phyloP scores from a whole-genome alignment of 2,113 vertebrate genomes.

The Hemicordylus capensis region DNA sequence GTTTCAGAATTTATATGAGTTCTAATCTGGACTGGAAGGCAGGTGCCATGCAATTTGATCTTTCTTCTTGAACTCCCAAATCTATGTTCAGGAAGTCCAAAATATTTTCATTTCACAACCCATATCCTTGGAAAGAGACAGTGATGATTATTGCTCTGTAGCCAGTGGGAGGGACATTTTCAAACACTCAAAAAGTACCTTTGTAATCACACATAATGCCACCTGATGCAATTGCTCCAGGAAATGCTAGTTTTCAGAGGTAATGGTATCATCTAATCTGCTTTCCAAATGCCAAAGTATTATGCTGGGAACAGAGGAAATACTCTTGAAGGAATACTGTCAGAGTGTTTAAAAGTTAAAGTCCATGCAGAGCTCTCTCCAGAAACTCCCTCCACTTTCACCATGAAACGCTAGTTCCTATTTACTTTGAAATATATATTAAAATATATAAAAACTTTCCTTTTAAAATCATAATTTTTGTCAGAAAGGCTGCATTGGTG shows the following conservation, averaged over 20 bases:
- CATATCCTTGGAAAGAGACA: constrained; percentile 5
- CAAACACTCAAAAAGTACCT: not conserved
- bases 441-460: too few relatives aligned
- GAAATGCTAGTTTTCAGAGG: constrained; percentile 9
- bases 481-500: too few relatives aligned
- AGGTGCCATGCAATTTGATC: constrained; percentile 14
- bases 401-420: too few relatives aligned
- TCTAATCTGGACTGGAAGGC: constrained; percentile 1
- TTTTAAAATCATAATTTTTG: too few relatives aligned
- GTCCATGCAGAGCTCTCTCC: too few relatives aligned
- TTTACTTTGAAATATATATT: too few relatives aligned
- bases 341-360: too few relatives aligned
- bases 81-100: constrained; percentile 19
- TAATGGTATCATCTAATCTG: not conserved
- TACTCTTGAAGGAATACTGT: too few relatives aligned
- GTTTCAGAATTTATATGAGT: constrained; percentile 23
- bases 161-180: not conserved
- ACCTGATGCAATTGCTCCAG: constrained; percentile 1
- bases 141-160: not conserved
- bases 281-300: not conserved
- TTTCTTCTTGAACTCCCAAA: not conserved
- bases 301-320: not conserved
- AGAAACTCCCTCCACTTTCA: too few relatives aligned
- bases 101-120: constrained; percentile 21
- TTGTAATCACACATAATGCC: not conserved